These are phyloP conservation scores for Apoderus coryli DNA, from an alignment of 2,888 invertebrate genomes.

Conservation along the genomic window DNA sequence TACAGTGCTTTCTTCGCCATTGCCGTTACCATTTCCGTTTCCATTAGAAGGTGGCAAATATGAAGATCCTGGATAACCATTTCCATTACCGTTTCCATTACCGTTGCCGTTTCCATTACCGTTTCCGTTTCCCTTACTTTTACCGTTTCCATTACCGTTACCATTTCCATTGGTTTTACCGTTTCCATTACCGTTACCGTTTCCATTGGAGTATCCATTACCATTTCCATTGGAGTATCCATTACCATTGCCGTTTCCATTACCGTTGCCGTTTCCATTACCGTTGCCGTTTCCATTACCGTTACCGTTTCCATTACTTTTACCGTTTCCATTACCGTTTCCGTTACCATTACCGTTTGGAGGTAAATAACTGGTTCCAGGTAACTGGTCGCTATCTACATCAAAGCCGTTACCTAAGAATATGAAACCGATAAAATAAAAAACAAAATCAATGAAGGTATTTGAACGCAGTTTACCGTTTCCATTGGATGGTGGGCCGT, in stretches of 20 bases:
- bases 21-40: conserved; percentile 19
- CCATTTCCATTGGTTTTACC: conserved; percentile 12
- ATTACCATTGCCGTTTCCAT: too few species aligned
- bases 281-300: conserved; percentile 17
- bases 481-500: conserved; percentile 11
- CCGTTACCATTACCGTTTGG: conserved; percentile 24
- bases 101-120: conserved; percentile 19
- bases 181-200: conserved; percentile 25
- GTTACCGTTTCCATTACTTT: conserved; percentile 16
- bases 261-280: conserved; percentile 13
- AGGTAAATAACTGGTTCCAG: conserved; percentile 24
- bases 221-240: conserved; percentile 12
- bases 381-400: conserved; percentile 23
- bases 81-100: too few species aligned
- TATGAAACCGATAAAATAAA: too few species aligned
- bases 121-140: conserved; percentile 16
- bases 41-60: too few species aligned
- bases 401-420: too few species aligned
- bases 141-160: conserved; percentile 16
- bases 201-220: too few species aligned
- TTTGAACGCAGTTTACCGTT: too few species aligned
- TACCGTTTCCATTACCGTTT: conserved; percentile 11
- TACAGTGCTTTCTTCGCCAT: conserved; percentile 16
- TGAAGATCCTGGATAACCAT: too few species aligned
- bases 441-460: too few species aligned